Percentiles rank a stretch among this genome's conserved stretches.
phyloP scores from a whole-genome alignment of 2,797 vertebrate genomes.

The Lagodon rhomboides region DNA sequence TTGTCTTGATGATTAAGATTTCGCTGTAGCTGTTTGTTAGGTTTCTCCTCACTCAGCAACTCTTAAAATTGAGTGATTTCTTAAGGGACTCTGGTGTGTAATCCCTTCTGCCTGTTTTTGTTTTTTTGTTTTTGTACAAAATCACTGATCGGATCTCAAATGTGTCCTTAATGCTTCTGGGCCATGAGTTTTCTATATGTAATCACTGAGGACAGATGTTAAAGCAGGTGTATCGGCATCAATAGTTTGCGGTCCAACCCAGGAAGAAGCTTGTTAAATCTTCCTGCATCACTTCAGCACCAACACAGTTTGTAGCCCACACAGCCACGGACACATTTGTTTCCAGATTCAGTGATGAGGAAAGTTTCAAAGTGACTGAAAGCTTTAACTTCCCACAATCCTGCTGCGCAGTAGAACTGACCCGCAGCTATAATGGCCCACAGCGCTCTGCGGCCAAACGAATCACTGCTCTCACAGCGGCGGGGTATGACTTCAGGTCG shows the following conservation, averaged over 20 bases:
- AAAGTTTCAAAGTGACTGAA: conserved; percentile 5
- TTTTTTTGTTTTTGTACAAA: too few species aligned
- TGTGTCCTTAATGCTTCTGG: too few species aligned
- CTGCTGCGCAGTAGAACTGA: conserved; percentile 13
- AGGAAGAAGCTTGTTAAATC: neutral
- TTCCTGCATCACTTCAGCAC: neutral
- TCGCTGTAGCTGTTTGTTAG: too few species aligned
- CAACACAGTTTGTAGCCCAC: neutral
- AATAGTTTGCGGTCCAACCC: neutral
- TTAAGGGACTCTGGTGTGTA: too few species aligned
- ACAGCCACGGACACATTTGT: neutral
- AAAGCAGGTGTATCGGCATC: neutral
- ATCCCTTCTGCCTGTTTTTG: too few species aligned
- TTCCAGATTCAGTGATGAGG: neutral
- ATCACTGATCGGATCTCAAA: too few species aligned
- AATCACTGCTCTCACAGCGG: conserved; percentile 13
- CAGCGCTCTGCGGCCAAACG: neutral
- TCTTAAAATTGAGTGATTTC: too few species aligned
- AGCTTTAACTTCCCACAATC: conserved; percentile 21
- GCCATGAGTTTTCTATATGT: too few species aligned
- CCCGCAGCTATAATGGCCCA: neutral
- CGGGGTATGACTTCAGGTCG: conserved; percentile 10
- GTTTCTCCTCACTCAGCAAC: too few species aligned
- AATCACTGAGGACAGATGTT: too few species aligned
- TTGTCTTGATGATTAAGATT: too few species aligned